Evolutionary conservation across 2,888 invertebrate genomes (phyloP), one percentile per base, ranked within the genome.

Genomic region (Stegana nigrithorax): DNA sequence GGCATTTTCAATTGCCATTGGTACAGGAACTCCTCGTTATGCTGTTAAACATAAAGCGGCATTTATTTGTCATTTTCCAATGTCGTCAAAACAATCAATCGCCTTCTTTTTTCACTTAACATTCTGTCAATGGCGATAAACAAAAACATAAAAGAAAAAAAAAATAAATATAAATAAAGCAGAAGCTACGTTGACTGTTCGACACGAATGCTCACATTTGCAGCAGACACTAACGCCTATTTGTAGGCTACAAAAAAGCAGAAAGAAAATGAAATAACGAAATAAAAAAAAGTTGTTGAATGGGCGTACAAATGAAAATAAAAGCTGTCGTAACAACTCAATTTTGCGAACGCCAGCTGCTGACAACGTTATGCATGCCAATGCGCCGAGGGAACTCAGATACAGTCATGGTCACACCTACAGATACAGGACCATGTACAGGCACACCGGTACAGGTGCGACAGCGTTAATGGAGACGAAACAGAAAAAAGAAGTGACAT

Each of bases 51-150:
- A 55, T 21, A 12, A 23, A 32, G 12, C 36, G 19, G 32, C 21
- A 36, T 47, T 21, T 25, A 47, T 23, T 47, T 47, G 47, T 7
- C 12, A 47, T 2, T 25, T 47, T n/a, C n/a, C n/a, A n/a, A n/a
- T n/a, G n/a, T n/a, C n/a, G n/a, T n/a, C n/a, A n/a, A n/a, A n/a
- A n/a, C n/a, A n/a, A n/a, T n/a, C n/a, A n/a, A n/a, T n/a, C n/a
- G 21, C 26, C 14, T 36, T 7, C 27, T 47, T 19, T 29, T 29
- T 61, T 47, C 68, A 62, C 56, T 66, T 69, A 62, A 69, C 63
- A 64, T 51, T 25, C 67, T 66, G 66, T 67, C 67, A 68, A 67
- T 75, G 67, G 26, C 60, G n/a, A n/a, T n/a, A n/a, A n/a, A n/a
- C n/a, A n/a, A n/a, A n/a, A n/a, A n/a, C n/a, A n/a, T n/a, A n/a